These are phyloP conservation scores for Disparrhopalites patrizii DNA, from an alignment of 2,888 invertebrate genomes.

Conservation along the genomic window DNA sequence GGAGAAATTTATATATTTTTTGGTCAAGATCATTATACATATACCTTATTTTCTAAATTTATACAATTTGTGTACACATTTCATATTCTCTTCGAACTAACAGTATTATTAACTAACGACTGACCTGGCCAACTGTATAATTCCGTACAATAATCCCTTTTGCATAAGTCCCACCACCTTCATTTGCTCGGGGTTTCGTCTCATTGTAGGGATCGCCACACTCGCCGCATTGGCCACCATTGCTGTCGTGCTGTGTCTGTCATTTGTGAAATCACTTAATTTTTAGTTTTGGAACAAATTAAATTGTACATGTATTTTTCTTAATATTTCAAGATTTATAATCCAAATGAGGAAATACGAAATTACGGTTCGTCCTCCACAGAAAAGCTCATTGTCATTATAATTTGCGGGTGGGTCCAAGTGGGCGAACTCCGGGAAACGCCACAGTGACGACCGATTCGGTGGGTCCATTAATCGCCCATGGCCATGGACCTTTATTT, in stretches of 20 bases:
- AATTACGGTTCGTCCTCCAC: conserved; percentile 30
- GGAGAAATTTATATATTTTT: too few relatives aligned
- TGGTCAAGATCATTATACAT: too few relatives aligned
- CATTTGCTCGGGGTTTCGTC: conserved; percentile 31
- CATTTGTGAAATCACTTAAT: neutral
- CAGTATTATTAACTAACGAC: neutral
- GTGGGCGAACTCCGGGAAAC: conserved; percentile 32
- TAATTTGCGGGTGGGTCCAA: conserved; percentile 33
- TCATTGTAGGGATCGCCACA: conserved; percentile 31
- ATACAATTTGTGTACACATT: too few relatives aligned
- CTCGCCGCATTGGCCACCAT: conserved; percentile 12
- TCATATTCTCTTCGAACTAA: neutral
- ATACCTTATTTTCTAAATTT: too few relatives aligned
- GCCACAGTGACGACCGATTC: conserved; percentile 36
- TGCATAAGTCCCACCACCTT: conserved; percentile 31
- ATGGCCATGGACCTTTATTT: conserved; percentile 16
- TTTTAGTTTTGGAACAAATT: neutral
- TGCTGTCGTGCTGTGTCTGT: conserved; percentile 11
- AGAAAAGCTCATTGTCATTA: conserved; percentile 38
- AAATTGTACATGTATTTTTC: neutral
- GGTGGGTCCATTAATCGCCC: conserved; percentile 34
- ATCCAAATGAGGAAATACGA: neutral
- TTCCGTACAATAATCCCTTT: conserved; percentile 30
- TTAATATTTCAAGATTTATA: neutral
- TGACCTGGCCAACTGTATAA: conserved; percentile 33